Conservation (phyloP, 2,113 vertebrate species). For the Numida meleagris region DNA sequence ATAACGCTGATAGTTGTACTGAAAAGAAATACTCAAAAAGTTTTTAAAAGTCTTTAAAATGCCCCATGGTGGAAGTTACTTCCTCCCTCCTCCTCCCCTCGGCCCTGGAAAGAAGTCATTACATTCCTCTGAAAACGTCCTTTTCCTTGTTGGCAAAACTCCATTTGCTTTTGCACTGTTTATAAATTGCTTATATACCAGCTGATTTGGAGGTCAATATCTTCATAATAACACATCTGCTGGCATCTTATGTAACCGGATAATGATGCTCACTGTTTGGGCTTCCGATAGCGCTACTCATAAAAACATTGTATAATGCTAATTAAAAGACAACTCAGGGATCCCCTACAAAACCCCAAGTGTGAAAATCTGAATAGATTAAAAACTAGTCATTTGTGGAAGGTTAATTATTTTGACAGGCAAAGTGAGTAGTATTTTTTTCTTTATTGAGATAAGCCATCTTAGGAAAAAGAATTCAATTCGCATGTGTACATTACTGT, state of each 20-base stretch:
- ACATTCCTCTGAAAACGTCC: not conserved
- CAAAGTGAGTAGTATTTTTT: not conserved
- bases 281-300: not conserved
- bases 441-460: not conserved
- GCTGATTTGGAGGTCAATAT: not conserved
- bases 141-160: not conserved
- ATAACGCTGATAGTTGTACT: not conserved
- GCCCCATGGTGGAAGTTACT: not conserved
- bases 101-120: not conserved
- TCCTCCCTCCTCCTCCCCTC: not conserved
- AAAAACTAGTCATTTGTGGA: not conserved
- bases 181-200: not conserved
- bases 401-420: not conserved
- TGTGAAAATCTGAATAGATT: not conserved
- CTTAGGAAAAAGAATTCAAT: not conserved
- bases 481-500: not conserved
- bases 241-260: not conserved
- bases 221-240: not conserved
- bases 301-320: not conserved
- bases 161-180: not conserved
- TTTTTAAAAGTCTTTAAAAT: not conserved
- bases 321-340: not conserved
- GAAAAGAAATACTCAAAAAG: not conserved
- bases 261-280: not conserved
- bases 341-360: not conserved